These are phyloP conservation scores for Anguilla marmorata DNA, from an alignment of 2,797 vertebrate genomes.

Conservation along the genomic window DNA sequence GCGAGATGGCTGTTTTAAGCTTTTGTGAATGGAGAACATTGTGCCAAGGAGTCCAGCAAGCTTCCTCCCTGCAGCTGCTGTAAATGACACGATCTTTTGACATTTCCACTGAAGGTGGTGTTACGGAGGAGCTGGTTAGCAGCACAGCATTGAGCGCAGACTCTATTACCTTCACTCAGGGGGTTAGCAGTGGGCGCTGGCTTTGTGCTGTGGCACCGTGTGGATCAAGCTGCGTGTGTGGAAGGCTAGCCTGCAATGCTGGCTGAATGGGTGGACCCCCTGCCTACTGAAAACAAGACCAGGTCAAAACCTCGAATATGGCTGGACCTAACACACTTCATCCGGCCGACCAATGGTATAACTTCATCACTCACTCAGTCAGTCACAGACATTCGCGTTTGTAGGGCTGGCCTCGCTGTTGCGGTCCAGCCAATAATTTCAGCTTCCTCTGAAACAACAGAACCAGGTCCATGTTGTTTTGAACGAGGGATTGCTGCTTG, in stretches of 20 bases:
- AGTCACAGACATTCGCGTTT: too few relatives aligned
- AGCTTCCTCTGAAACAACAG: background rate
- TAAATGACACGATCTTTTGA: background rate
- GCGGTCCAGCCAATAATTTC: background rate
- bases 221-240: background rate
- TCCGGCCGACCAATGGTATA: too few relatives aligned
- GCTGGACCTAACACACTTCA: too few relatives aligned
- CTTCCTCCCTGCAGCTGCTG: background rate
- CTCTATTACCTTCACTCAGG: background rate
- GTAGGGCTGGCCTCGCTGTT: too few relatives aligned
- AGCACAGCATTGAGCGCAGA: background rate
- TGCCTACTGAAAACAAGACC: background rate
- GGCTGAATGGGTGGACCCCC: background rate
- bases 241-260: background rate
- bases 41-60: background rate
- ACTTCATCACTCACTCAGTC: too few relatives aligned
- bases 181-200: background rate
- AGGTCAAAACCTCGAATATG: too few relatives aligned
- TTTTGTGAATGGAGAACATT: background rate
- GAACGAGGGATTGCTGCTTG: background rate
- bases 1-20: background rate
- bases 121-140: background rate
- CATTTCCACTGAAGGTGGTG: background rate
- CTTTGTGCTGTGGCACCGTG: background rate
- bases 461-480: background rate